Evolutionary conservation across 1,140 invertebrate species (phyloP), one percentile per base, ranked within the genome.

Genomic region (Elysia chlorotica): DNA sequence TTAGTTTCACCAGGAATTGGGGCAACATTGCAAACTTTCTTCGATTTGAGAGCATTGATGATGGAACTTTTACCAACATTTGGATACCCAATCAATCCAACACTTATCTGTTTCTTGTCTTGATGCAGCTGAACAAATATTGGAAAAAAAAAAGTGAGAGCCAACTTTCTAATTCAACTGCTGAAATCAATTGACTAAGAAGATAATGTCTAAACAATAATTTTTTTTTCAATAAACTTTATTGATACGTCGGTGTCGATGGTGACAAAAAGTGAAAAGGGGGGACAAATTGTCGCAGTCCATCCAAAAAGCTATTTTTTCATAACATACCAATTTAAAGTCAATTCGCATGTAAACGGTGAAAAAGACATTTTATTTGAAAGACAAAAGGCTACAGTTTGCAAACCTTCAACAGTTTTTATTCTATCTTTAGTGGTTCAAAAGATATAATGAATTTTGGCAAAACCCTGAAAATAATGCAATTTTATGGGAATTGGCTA

Each of bases 1-100:
- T 99, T 99, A 0, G 98, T 99, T 90, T 99, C 98, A 6, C 98
- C 98, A 76, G 98, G 97, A 82, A 99, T 96, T 6, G 98, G 98
- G 17, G 98, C 98, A 2, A 99, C 96, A 87, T 99, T 99, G 86
- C 98, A 99, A 6, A 88, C 87, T 79, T 87, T 87, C 78, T 87
- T 86, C 0, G 81, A 75, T 41, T 94, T 90, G 35, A 99, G 85
- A 0, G 98, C 96, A 87, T 99, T 99, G 68, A 99, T 99, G 28
- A 99, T 92, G 10, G 97, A 99, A 75, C 96, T 98, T 89, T 99
- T 99, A 0, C 98, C 98, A 17, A 96, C 96, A 91, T 99, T 99
- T 3, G 98, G 98, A 88, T 99, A 99, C 0, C 98, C 98, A 85
- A 99, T 98, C 74, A 99, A 95, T 19, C 98, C 98, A 66, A 99